Evolutionary conservation across 2,797 vertebrate species (phyloP).

Genomic region (Thaleichthys pacificus): DNA sequence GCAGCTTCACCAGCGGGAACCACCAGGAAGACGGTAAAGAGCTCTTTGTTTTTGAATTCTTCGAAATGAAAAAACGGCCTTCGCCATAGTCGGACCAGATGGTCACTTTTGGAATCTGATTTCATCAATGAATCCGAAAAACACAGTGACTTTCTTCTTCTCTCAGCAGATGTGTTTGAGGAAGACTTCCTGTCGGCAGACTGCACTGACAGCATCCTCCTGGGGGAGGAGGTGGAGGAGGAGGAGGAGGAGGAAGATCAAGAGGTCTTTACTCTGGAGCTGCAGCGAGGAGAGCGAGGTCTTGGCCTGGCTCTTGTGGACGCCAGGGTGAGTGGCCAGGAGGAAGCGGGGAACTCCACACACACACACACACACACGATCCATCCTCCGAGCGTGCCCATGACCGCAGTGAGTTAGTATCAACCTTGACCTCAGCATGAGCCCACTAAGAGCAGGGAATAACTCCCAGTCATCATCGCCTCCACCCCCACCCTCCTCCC

Average conservation of each 20-base stretch:
- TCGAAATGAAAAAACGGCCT: neutral
- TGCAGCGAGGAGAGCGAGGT: slow-evolving; percentile 69
- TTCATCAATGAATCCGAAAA: neutral
- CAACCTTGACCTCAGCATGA: too few species aligned
- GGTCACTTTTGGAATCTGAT: neutral
- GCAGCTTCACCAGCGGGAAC: slow-evolving; percentile 7
- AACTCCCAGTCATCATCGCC: neutral
- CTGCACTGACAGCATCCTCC: slow-evolving; percentile 26
- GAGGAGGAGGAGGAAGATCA: slow-evolving; percentile 59
- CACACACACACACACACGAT: too few species aligned
- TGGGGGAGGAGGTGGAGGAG: slow-evolving; percentile 30
- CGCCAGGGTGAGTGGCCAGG: slow-evolving; percentile 66
- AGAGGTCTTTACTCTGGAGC: slow-evolving; percentile 75
- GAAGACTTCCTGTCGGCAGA: slow-evolving; percentile 58
- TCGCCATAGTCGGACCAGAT: too few species aligned
- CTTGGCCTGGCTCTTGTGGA: slow-evolving; percentile 76
- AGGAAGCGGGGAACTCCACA: too few species aligned
- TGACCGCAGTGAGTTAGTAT: too few species aligned
- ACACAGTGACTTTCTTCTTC: too few species aligned
- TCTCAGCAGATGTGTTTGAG: slow-evolving; percentile 52
- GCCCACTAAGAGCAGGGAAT: neutral
- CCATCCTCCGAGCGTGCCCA: too few species aligned
- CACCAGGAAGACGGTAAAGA: slow-evolving; percentile 54
- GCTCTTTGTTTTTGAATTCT: neutral
- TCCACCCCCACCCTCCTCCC: too few species aligned